These are phyloP conservation scores for Drosophila rhopaloa DNA, from an alignment of 1,140 invertebrate species.

Conservation along the genomic window DNA sequence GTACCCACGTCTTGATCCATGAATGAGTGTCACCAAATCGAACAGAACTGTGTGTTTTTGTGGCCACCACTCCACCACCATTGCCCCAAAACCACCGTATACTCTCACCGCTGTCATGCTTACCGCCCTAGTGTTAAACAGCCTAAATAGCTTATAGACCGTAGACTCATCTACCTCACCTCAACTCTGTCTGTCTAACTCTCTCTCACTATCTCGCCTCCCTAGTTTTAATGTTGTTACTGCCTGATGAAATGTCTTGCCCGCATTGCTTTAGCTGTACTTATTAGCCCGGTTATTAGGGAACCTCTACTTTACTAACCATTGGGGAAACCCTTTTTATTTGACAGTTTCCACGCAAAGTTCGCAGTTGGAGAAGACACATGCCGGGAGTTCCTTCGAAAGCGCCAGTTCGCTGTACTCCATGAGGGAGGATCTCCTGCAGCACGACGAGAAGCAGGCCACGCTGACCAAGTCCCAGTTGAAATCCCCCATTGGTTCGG, in stretches of 20 bases:
- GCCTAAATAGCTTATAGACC: slow-evolving; percentile 23
- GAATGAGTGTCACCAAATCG: background rate
- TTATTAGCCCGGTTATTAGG: background rate
- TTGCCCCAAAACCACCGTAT: slow-evolving; percentile 4
- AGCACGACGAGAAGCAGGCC: slow-evolving; percentile 60
- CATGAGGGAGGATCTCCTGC: slow-evolving; percentile 88
- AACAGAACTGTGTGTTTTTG: slow-evolving; percentile 1
- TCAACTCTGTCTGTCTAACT: slow-evolving; percentile 46
- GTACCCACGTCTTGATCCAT: slow-evolving; percentile 22
- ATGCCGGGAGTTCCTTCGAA: slow-evolving; percentile 92
- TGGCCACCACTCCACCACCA: slow-evolving; percentile 15
- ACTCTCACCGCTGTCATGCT: slow-evolving; percentile 14
- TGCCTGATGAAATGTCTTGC: slow-evolving; percentile 74
- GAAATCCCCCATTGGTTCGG: slow-evolving; percentile 61
- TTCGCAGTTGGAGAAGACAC: slow-evolving; percentile 86
- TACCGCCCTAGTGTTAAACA: slow-evolving; percentile 21
- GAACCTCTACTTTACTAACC: background rate
- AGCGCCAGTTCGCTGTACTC: slow-evolving; percentile 92
- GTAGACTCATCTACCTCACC: slow-evolving; percentile 32
- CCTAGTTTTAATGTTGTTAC: slow-evolving; percentile 79
- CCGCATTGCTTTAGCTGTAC: slow-evolving; percentile 71
- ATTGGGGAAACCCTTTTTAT: background rate
- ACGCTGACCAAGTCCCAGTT: slow-evolving; percentile 18
- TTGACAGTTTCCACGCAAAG: slow-evolving; percentile 84
- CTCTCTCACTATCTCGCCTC: slow-evolving; percentile 30